Base-by-base conservation (phyloP, 2,888 invertebrate species). In the Geophilus truncorum region DNA sequence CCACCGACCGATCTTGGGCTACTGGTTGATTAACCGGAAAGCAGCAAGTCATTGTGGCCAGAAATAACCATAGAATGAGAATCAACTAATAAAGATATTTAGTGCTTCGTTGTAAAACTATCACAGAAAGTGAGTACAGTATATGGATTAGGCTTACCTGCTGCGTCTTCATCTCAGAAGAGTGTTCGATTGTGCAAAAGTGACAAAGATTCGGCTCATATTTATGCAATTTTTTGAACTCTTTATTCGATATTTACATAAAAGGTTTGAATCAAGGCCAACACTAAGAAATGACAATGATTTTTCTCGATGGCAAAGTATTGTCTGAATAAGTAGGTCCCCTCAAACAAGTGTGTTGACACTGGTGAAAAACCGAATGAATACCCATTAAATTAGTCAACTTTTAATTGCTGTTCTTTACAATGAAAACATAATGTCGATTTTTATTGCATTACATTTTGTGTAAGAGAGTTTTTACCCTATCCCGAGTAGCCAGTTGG, bases 311-410 rank as follows among this genome's bases (percentile, higher is more conserved):
- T 62, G 25, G 23, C 28, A 7, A n/a, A n/a, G 3, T 45, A 62
- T 62, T 62, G 62, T 62, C 25, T 62, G 6, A 62, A 12, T 62
- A 62, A 62, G 62, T 62, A 62, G 62, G 62, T 62, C 23, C 62
- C 62, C 62, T 62, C 23, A 62, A 62, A 62, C 62, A 21, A 62
- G 62, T 62, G 62, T 62, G 62, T 62, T 62, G 62, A 62, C 62
- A 25, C 23, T 2, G 7, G 5, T 23, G 57, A 62, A 62, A 62
- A 25, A 62, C 6, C 12, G 62, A 62, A 45, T 45, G 62, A 62
- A 62, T 25, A 62, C 9, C 28, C 23, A 25, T 23, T 62, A 23
- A 62, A 23, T 21, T 62, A 10, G 7, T 25, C 25, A 62, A 25
- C 23, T 62, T 57, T 62, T 62, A 62, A 62, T 62, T 62, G 10